Percentiles rank a stretch among this genome's conserved stretches.
Conservation (phyloP, 1,140 invertebrate genomes). For the Venustaconcha ellipsiformis region DNA sequence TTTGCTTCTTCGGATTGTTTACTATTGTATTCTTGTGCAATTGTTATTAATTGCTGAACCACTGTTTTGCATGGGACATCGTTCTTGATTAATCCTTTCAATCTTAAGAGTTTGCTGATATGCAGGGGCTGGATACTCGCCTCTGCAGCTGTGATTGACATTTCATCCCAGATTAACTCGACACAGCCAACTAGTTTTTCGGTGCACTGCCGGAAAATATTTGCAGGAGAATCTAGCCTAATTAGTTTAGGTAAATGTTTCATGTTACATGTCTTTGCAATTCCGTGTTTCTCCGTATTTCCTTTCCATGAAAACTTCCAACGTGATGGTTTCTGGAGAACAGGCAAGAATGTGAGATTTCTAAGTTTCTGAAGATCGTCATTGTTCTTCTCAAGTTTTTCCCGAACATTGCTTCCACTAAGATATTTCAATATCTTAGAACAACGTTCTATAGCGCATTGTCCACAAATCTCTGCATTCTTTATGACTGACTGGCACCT, state of each 20-base stretch:
- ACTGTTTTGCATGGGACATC: background rate
- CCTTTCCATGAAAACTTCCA: conserved; percentile 23
- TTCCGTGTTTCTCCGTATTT: background rate
- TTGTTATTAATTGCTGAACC: background rate
- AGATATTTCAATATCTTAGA: background rate
- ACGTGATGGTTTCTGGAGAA: background rate
- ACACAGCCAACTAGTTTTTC: background rate
- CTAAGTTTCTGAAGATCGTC: background rate
- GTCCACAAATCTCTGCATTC: background rate
- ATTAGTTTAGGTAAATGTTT: background rate
- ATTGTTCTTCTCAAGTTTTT: background rate
- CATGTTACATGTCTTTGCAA: background rate
- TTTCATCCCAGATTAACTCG: background rate
- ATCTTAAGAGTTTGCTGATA: background rate
- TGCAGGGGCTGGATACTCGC: background rate
- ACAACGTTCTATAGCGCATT: background rate
- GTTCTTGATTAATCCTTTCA: background rate
- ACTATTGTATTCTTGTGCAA: conserved; percentile 4
- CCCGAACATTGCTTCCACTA: background rate
- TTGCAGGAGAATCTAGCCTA: background rate
- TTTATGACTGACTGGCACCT: background rate
- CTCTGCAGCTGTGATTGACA: background rate
- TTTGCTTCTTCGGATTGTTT: background rate
- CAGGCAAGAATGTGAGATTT: conserved; percentile 1
- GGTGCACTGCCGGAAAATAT: background rate